Evolutionary conservation across 1,140 invertebrate genomes (phyloP).

Genomic region (Liolophura sinensis): DNA sequence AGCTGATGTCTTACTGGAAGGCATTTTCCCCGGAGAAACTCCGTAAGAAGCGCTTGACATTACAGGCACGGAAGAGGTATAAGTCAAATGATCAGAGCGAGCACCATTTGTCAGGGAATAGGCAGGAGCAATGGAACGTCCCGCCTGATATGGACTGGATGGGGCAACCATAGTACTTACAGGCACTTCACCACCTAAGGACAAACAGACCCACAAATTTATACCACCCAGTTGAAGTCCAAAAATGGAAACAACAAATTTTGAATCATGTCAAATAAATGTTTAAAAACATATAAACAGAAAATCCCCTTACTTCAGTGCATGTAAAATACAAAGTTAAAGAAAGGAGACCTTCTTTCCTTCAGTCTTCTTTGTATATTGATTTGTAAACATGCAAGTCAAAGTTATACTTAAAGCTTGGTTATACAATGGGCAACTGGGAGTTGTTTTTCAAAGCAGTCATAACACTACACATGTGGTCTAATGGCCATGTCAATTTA

Average conservation of each 20-base stretch:
- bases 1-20: background rate
- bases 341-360: too few species aligned
- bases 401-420: too few species aligned
- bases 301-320: too few species aligned
- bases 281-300: background rate
- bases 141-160: conserved; percentile 25
- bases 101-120: conserved; percentile 21
- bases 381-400: too few species aligned
- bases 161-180: conserved; percentile 18
- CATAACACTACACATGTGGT: too few species aligned
- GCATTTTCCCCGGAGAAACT: conserved; percentile 30
- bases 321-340: too few species aligned
- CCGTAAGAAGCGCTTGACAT: conserved; percentile 38
- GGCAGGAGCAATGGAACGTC: conserved; percentile 16
- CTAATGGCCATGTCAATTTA: too few species aligned
- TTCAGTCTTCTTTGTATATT: too few species aligned
- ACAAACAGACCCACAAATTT: conserved; percentile 12
- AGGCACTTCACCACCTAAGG: conserved; percentile 21
- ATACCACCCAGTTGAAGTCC: background rate
- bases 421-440: too few species aligned
- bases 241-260: background rate
- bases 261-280: conserved; percentile 1
- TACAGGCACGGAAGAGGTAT: conserved; percentile 28
- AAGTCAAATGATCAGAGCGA: conserved; percentile 18
- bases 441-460: too few species aligned